phyloP scores from a whole-genome alignment of 2,797 vertebrate species.

The Mus minutoides region DNA sequence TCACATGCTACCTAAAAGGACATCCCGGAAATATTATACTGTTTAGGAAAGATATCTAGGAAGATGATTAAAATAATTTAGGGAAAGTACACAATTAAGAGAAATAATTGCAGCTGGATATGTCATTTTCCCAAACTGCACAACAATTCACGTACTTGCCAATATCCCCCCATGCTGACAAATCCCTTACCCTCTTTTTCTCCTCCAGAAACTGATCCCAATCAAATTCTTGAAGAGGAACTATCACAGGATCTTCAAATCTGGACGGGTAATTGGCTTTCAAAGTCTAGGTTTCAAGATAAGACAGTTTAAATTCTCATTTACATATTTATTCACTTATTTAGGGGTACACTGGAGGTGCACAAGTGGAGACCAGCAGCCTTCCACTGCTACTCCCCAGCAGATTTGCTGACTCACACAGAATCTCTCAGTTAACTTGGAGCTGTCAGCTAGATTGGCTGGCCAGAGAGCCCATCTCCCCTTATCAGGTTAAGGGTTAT shows the following conservation, averaged over 20 bases:
- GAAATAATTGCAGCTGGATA: conserved; percentile 24
- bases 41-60: not conserved
- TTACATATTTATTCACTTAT: not conserved
- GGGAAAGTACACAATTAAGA: conserved; percentile 12
- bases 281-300: conserved; percentile 84
- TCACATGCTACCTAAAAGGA: not conserved
- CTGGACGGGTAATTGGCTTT: conserved; percentile 83
- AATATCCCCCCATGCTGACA: not conserved
- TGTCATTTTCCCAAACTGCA: not conserved
- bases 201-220: conserved; percentile 85
- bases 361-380: not conserved
- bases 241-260: conserved; percentile 84
- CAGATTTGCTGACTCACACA: not conserved
- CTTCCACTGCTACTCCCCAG: not conserved
- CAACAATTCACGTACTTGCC: conserved; percentile 22
- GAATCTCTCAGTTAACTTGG: not conserved
- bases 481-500: not conserved
- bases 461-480: not conserved
- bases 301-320: conserved; percentile 59
- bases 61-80: conserved; percentile 61
- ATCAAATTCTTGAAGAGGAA: conserved; percentile 86
- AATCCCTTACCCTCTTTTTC: conserved; percentile 85
- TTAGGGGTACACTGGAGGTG: too few relatives aligned
- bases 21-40: conserved; percentile 41
- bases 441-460: not conserved